Base-by-base conservation (phyloP, 2,113 vertebrate species). In the Gambusia affinis region DNA sequence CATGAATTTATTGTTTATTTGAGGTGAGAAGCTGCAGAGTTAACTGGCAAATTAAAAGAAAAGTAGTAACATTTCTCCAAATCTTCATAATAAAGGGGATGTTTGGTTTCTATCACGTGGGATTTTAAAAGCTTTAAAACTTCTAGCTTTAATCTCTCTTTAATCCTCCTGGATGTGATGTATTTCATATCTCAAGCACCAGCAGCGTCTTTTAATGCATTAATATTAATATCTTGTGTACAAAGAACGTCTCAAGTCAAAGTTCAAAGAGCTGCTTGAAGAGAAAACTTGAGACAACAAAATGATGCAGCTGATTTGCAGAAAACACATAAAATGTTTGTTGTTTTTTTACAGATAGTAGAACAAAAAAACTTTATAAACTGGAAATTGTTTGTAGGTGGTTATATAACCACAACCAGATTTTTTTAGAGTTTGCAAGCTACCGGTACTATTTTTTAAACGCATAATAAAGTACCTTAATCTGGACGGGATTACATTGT, bases 181-280 rank as follows among this genome's bases (percentile, higher is more conserved):
- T 24, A 57, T 57, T 57, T 57, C 22, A 57, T 57, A 54, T 57
- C 22, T n/a, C 17, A 57, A n/a, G 24, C 22, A 57, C 51, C 8
- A 57, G 51, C 51, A 57, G 22, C 51, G 10, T 57, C 51, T n/a
- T 57, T 57, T 57, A 57, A n/a, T 24, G 51, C 51, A 57, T 57
- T 57, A 57, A 57, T 57, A 57, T 57, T 57, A 24, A 57, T 57
- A n/a, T 57, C 51, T 54, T 54, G 51, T 57, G 51, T n/a, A n/a
- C 51, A 57, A 24, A 57, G 8, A 57, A 57, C 51, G n/a, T 57
- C 22, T 57, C 51, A 57, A 57, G 51, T 10, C 51, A 57, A 57
- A 57, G 22, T n/a, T 57, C 24, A n/a, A 57, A 57, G 24, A 10
- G 51, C 24, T 57, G 51, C 51, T 24, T 57, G 24, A n/a, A 57